Evolutionary conservation across 1,140 invertebrate genomes (phyloP).

Genomic region (Homalodisca vitripennis): DNA sequence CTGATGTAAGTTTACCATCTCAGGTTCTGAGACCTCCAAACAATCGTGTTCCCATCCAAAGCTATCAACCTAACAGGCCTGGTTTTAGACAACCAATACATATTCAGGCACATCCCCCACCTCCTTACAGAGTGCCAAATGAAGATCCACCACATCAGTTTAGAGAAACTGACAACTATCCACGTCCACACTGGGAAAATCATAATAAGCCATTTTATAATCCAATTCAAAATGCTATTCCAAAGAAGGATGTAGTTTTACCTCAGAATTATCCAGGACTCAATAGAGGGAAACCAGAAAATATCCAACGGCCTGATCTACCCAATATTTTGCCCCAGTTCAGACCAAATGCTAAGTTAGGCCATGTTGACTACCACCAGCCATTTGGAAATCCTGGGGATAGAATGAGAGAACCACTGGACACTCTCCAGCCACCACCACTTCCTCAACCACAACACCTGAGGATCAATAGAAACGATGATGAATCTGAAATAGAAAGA

Average conservation of each 20-base stretch:
- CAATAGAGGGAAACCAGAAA: constrained; percentile 36
- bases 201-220: constrained; percentile 34
- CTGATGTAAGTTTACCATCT: constrained; percentile 13
- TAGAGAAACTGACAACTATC: constrained; percentile 34
- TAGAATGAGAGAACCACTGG: constrained; percentile 43
- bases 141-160: constrained; percentile 17
- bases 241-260: constrained; percentile 26
- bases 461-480: constrained; percentile 46
- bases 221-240: constrained; percentile 27
- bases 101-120: not conserved
- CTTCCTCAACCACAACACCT: constrained; percentile 50
- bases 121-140: constrained; percentile 21
- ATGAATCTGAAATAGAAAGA: constrained; percentile 31
- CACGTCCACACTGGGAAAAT: constrained; percentile 41
- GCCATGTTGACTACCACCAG: constrained; percentile 50
- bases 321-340: constrained; percentile 72
- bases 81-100: constrained; percentile 28
- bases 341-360: constrained; percentile 62
- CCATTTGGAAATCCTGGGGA: constrained; percentile 37
- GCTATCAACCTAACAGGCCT: constrained; percentile 15
- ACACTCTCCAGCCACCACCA: constrained; percentile 47
- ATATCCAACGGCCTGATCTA: constrained; percentile 45
- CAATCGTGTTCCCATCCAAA: constrained; percentile 7
- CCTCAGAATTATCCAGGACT: constrained; percentile 30
- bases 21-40: constrained; percentile 5